Percentiles rank a stretch among this genome's conserved stretches.
These are phyloP conservation scores for Alaudala cheleensis DNA, from an alignment of 2,113 vertebrate genomes.

Conservation along the genomic window DNA sequence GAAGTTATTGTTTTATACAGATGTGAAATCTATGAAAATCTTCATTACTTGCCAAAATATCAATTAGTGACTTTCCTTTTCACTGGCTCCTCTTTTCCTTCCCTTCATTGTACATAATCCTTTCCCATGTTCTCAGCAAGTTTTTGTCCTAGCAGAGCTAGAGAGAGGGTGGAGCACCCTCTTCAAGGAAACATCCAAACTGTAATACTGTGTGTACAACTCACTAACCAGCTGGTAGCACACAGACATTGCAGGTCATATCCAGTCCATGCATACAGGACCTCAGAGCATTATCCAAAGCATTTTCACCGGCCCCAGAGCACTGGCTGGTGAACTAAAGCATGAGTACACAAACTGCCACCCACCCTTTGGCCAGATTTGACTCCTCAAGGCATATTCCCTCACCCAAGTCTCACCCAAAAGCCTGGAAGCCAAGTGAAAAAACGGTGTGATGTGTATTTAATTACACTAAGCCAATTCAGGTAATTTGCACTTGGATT, in stretches of 20 bases:
- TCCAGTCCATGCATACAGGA: background rate
- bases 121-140: background rate
- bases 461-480: background rate
- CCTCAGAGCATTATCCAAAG: background rate
- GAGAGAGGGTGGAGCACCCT: background rate
- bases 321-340: background rate
- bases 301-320: background rate
- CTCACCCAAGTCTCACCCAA: background rate
- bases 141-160: background rate
- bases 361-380: background rate
- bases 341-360: background rate
- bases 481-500: background rate
- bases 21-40: slow-evolving; percentile 25
- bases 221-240: background rate
- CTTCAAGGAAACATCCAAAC: background rate
- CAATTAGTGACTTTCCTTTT: slow-evolving; percentile 10
- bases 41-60: background rate
- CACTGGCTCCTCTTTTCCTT: background rate
- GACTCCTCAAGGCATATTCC: background rate
- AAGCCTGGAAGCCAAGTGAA: background rate
- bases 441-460: background rate
- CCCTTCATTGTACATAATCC: background rate
- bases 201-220: background rate
- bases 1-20: slow-evolving; percentile 17
- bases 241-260: background rate